Percentiles rank a stretch among this genome's conserved stretches.
These are phyloP conservation scores for Hesperophylax magnus DNA, from an alignment of 1,140 invertebrate genomes.

Conservation along the genomic window DNA sequence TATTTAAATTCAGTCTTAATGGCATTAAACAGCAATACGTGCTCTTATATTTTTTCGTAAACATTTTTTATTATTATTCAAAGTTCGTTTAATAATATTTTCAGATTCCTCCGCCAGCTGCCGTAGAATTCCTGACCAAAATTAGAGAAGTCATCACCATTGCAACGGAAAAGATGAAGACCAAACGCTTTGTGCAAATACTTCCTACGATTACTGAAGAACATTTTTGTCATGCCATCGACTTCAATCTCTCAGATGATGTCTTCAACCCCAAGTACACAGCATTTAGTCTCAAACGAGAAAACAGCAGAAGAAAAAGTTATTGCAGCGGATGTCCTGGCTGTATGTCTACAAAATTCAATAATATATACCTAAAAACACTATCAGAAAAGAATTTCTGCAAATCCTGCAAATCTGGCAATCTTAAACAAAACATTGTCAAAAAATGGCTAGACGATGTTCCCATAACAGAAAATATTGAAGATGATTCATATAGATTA, in stretches of 20 bases:
- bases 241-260: conserved; percentile 21
- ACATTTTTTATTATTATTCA: too few species aligned
- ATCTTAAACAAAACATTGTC: conserved; percentile 69
- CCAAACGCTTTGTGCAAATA: conserved; percentile 86
- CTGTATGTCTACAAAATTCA: conserved; percentile 66
- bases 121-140: conserved; percentile 87
- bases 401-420: conserved; percentile 70
- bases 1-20: too few species aligned
- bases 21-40: too few species aligned
- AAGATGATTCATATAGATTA: conserved; percentile 52
- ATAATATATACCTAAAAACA: conserved; percentile 60
- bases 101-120: conserved; percentile 87
- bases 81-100: conserved; percentile 52
- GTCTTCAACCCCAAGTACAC: conserved; percentile 21
- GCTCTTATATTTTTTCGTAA: too few species aligned
- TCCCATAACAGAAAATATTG: conserved; percentile 63
- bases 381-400: conserved; percentile 67
- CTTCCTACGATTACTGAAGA: conserved; percentile 87
- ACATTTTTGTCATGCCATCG: conserved; percentile 67
- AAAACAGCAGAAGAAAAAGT: conserved; percentile 69
- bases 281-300: conserved; percentile 69
- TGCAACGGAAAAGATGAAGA: conserved; percentile 89
- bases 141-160: conserved; percentile 90
- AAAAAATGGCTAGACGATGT: conserved; percentile 85
- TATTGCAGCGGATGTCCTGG: conserved; percentile 78